Evolutionary conservation across 2,797 vertebrate genomes (phyloP).

Genomic region (Urophycis tenuis): DNA sequence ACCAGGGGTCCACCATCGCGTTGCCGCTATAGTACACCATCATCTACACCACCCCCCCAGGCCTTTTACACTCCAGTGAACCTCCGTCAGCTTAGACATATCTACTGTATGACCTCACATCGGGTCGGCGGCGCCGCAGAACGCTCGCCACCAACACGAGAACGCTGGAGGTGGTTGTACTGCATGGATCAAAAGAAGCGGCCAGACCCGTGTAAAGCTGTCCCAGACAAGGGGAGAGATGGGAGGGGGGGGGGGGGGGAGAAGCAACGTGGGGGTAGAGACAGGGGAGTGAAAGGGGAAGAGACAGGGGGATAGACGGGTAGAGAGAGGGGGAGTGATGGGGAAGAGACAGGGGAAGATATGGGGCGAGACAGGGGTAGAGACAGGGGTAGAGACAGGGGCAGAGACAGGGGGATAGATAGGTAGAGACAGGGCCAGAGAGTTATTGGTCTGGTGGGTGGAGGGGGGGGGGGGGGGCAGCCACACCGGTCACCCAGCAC

Average conservation of each 20-base stretch:
- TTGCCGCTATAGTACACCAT: neutral
- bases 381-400: too few species aligned
- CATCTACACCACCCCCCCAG: neutral
- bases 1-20: neutral
- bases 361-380: too few species aligned
- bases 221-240: conserved; percentile 28
- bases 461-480: conserved; percentile 35
- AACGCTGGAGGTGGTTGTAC: neutral
- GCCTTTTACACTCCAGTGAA: neutral
- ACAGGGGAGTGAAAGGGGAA: too few species aligned
- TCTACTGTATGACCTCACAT: neutral
- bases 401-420: conserved; percentile 12
- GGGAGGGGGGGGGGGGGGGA: too few species aligned
- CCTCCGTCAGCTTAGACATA: neutral
- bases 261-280: too few species aligned
- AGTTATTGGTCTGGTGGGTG: conserved; percentile 60
- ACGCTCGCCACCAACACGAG: neutral
- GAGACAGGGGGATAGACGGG: too few species aligned
- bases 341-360: too few species aligned
- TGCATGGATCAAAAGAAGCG: conserved; percentile 33
- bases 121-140: neutral
- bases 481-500: conserved; percentile 56
- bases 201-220: conserved; percentile 13
- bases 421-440: conserved; percentile 22
- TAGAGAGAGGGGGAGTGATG: too few species aligned